These are phyloP conservation scores for Rhabdomys pumilio DNA, from an alignment of 2,797 vertebrate species.

Conservation along the genomic window DNA sequence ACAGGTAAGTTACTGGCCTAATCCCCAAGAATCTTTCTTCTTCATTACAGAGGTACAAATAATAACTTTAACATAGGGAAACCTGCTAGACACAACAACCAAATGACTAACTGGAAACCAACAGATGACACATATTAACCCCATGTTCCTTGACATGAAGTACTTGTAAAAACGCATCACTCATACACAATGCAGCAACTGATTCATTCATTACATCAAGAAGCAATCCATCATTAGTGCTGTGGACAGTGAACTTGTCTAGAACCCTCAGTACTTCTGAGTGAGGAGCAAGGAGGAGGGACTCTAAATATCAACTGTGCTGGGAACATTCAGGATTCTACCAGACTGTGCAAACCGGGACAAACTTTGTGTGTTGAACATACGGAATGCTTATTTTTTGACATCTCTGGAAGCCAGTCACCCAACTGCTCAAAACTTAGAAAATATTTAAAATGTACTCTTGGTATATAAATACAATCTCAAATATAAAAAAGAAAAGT, in stretches of 20 bases:
- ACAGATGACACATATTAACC: too few relatives aligned
- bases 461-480: constrained; percentile 82
- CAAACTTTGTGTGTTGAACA: constrained; percentile 69
- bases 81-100: not conserved
- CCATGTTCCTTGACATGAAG: too few relatives aligned
- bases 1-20: not conserved
- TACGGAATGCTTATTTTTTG: constrained; percentile 73
- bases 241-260: constrained; percentile 64
- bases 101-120: too few relatives aligned
- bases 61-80: not conserved
- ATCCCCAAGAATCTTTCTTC: not conserved
- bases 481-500: constrained; percentile 11
- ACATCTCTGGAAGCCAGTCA: constrained; percentile 75
- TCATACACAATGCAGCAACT: not conserved
- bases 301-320: constrained; percentile 65
- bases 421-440: constrained; percentile 80
- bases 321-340: constrained; percentile 67
- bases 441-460: constrained; percentile 84
- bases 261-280: constrained; percentile 44
- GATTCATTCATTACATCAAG: constrained; percentile 20
- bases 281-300: constrained; percentile 26
- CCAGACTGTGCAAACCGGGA: constrained; percentile 64
- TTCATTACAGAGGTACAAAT: not conserved
- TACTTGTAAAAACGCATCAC: too few relatives aligned
- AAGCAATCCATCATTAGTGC: constrained; percentile 79